Conservation (phyloP, 2,888 invertebrate species). For the Philopedon plagiatum region DNA sequence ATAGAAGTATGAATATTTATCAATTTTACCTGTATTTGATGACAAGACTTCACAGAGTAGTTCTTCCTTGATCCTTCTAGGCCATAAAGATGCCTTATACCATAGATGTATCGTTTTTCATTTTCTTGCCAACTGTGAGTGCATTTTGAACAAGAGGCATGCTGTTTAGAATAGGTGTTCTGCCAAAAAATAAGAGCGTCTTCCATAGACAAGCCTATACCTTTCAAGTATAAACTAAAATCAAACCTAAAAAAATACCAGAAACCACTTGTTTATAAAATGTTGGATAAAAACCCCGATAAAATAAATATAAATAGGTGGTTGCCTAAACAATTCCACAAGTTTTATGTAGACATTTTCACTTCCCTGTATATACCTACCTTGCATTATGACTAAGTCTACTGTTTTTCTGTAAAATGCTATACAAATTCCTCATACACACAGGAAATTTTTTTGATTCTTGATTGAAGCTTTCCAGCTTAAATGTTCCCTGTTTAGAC, state of each 20-base stretch:
- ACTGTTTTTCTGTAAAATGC: conserved; percentile 71
- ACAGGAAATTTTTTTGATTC: conserved; percentile 72
- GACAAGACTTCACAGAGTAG: conserved; percentile 75
- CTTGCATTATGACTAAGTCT: conserved; percentile 76
- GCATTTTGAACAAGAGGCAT: conserved; percentile 70
- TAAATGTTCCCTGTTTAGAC: conserved; percentile 49
- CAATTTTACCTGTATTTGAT: conserved; percentile 71
- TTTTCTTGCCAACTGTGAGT: conserved; percentile 77
- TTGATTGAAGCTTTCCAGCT: conserved; percentile 67
- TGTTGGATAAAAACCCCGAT: no score
- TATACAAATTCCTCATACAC: conserved; percentile 78
- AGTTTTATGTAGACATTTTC: no score
- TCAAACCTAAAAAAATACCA: conserved; percentile 73
- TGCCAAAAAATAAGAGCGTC: conserved; percentile 79
- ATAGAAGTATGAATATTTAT: no score
- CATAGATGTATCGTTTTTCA: conserved; percentile 69
- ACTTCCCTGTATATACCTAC: conserved; percentile 52
- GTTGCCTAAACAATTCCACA: no score
- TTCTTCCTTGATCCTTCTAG: conserved; percentile 76
- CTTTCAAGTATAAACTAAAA: conserved; percentile 80
- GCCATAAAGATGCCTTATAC: conserved; percentile 81
- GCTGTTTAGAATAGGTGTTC: conserved; percentile 73
- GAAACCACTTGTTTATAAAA: no score
- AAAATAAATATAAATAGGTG: no score
- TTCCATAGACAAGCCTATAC: conserved; percentile 77